Conservation (phyloP, 2,113 vertebrate genomes). For the Tragelaphus imberbis region DNA sequence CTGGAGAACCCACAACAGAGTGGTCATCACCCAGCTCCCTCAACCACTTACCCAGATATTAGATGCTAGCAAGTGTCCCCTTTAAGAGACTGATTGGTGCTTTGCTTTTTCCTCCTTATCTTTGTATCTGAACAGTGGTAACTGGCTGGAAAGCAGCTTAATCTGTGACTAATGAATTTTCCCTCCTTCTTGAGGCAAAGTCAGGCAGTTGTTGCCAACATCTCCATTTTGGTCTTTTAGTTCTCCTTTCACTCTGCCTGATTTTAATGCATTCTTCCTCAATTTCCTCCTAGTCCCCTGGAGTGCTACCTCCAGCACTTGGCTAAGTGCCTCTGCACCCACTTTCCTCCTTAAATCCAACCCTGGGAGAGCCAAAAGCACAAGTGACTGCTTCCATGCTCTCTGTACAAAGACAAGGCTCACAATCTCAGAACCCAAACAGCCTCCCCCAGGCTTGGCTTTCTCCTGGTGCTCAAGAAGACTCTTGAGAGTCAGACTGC, state of each 20-base stretch:
- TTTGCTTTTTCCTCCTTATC: not conserved
- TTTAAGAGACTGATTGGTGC: not conserved
- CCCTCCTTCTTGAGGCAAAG: not conserved
- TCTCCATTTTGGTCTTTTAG: not conserved
- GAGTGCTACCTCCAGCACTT: not conserved
- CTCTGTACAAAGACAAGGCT: not conserved
- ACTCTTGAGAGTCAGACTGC: not conserved
- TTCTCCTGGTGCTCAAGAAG: not conserved
- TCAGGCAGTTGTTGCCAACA: not conserved
- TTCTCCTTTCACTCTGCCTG: not conserved
- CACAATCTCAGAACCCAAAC: too few relatives aligned
- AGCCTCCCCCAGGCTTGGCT: not conserved
- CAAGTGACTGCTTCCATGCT: not conserved
- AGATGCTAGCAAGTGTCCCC: not conserved
- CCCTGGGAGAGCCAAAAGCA: not conserved
- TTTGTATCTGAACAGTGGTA: not conserved
- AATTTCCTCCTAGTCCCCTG: not conserved
- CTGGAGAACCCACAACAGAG: not conserved
- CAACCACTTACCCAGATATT: not conserved
- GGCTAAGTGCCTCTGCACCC: fast-evolving
- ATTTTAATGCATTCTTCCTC: not conserved
- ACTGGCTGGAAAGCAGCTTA: not conserved
- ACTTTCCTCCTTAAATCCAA: not conserved
- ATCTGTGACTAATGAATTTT: constrained; percentile 48
- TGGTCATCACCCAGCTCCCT: constrained; percentile 5